Base-by-base conservation (phyloP, 92 coral and sea anemone genomes). In the Zoanthus sansibaricus region DNA sequence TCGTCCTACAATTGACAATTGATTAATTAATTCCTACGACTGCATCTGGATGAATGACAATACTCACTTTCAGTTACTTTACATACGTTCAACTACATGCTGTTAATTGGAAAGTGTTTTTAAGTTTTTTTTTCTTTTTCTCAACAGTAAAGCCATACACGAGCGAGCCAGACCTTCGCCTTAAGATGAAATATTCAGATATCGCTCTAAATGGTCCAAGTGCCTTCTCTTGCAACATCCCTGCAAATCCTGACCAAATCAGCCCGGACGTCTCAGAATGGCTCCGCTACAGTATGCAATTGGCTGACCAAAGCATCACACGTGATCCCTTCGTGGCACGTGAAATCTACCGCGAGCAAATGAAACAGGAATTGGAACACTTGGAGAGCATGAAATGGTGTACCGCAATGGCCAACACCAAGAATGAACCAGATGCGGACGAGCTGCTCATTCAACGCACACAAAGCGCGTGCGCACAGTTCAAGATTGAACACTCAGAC, bases 131-230 rank as follows among this genome's bases (percentile, higher is more conserved):
- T 56, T 79, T 44, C 20, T 21, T 64, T 37, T 58, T 70, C 25
- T 70, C 18, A 64, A n/a, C 88, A 95, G 98, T 93, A 49, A 92
- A 86, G 74, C 69, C 90, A 77, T 93, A 93, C 86, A 91, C 86
- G 52, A 95, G 94, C 83, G 98, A 95, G 5, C 86, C 94, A 47
- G 92, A 89, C 88, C 82, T 95, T 14, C 88, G 88, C n/a, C 87
- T 91, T 31, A 95, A 92, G 88, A 32, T 59, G 49, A 92, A 91
- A 79, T 75, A 78, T 15, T 33, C 78, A 3, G 91, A 83, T 16
- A 13, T 85, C 1, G 44, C 79, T 6, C 49, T 48, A 48, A 76
- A 45, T 47, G 77, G 73, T 47, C 68, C 90, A n/a, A 72, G 76
- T 82, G 73, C 74, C 44, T 89, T 86, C 58, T 77, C 85, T 1